Evolutionary conservation across 2,888 invertebrate species (phyloP), one percentile per base, ranked within the genome.

Genomic region (Caenorhabditis panamensis): DNA sequence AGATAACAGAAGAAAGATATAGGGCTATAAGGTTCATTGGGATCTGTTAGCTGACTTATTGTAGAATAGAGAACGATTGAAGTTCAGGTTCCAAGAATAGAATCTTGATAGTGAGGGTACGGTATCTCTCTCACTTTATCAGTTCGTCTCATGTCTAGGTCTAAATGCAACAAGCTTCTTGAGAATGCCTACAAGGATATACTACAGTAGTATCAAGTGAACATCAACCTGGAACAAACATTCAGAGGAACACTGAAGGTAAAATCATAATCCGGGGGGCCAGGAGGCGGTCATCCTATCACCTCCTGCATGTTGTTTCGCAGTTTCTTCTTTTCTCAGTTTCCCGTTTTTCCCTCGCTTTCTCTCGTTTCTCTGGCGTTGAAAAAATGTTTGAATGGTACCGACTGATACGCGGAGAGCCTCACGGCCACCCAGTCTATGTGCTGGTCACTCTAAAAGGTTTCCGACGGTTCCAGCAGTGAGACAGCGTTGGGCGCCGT

Each of bases 361-460:
- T 20, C 61, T 58, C 28, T 58, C 36, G 68, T 31, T 49, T 64
- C 56, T 51, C 49, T 51, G 20, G 54, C 41, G 67, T 37, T 54
- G 37, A n/a, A 64, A 67, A 58, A 64, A 63, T 20, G 51, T 64
- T 49, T 54, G 59, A 64, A 73, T 64, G 73, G 73, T 64, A 71
- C 71, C 71, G 71, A 71, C 71, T 71, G 64, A 64, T 64, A 64
- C 64, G 64, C 49, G 62, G 68, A 58, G 69, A n/a, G 47, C 47
- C 26, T 16, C 44, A 8, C 59, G 59, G 51, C 59, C 69, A 58
- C 59, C 59, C 69, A 37, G 44, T 22, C 18, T 37, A 24, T 31
- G 4, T 11, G 13, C 62, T 62, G 53, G 53, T 37, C 37, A 37
- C 58, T 58, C 59, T 22, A 24, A 16, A 2, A 22, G 24, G 44